phyloP scores from a whole-genome alignment of 1,140 invertebrate genomes.

The Leucophenga varia region DNA sequence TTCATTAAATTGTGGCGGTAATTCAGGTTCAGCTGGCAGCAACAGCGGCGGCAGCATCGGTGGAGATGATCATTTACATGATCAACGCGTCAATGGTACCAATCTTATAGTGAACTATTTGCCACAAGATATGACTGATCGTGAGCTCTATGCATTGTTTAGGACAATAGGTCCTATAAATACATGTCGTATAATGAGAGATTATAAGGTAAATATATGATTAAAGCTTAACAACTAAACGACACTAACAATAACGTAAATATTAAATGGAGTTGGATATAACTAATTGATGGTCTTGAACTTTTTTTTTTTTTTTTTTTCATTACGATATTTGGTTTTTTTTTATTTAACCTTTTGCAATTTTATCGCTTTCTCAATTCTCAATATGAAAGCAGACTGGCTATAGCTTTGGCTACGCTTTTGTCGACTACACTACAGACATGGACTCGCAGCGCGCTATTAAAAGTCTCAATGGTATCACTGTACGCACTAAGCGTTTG shows the following conservation, averaged over 20 bases:
- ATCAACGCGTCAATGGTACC: slow-evolving; percentile 58
- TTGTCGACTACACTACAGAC: slow-evolving; percentile 86
- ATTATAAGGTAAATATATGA: slow-evolving; percentile 78
- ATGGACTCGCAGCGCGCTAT: slow-evolving; percentile 87
- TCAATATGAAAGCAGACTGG: too few species aligned
- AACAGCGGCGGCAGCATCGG: slow-evolving; percentile 42
- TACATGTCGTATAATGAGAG: slow-evolving; percentile 88
- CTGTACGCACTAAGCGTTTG: slow-evolving; percentile 81
- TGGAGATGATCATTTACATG: slow-evolving; percentile 37
- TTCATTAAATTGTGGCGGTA: slow-evolving; percentile 35
- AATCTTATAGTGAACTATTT: slow-evolving; percentile 96
- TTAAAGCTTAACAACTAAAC: too few species aligned
- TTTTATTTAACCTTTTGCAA: slow-evolving; percentile 9
- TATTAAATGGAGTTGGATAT: too few species aligned
- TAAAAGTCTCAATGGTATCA: slow-evolving; percentile 81
- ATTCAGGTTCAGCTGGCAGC: slow-evolving; percentile 24
- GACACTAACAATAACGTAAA: too few species aligned
- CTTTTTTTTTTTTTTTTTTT: slow-evolving; percentile 5
- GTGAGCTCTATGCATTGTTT: slow-evolving; percentile 87
- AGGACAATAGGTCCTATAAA: slow-evolving; percentile 83
- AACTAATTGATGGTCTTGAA: too few species aligned
- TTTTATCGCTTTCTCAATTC: slow-evolving; percentile 39
- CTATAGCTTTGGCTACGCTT: slow-evolving; percentile 94
- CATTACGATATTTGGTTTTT: slow-evolving; percentile 6
- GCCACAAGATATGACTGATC: slow-evolving; percentile 89